Conservation (phyloP, 2,888 invertebrate species). For the Cataglyphis livida region DNA sequence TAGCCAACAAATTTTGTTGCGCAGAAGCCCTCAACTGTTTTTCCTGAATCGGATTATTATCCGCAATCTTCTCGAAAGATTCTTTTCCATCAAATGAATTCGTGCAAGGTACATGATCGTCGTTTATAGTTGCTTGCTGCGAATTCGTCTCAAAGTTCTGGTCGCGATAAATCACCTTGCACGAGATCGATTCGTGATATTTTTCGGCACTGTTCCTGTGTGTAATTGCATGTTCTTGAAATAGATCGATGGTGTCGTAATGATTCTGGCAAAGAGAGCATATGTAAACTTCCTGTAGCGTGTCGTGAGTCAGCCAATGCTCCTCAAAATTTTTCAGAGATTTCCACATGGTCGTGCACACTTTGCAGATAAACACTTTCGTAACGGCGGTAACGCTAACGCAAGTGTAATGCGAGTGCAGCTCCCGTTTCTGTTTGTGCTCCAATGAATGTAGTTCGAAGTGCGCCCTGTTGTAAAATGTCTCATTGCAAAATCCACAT, state of each 20-base stretch:
- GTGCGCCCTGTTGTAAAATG: constrained; percentile 47
- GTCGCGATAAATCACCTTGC: constrained; percentile 42
- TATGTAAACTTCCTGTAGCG: not conserved
- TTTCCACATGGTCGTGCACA: constrained; percentile 65
- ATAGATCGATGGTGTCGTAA: constrained; percentile 17
- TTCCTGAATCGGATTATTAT: not conserved
- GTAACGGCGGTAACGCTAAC: constrained; percentile 33
- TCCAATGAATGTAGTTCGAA: constrained; percentile 65
- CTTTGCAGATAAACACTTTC: constrained; percentile 70
- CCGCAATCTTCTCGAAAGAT: not conserved
- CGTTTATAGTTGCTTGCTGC: not conserved
- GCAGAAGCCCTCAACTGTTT: not conserved
- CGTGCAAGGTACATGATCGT: not conserved
- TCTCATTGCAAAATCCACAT: constrained; percentile 69
- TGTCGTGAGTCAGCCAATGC: constrained; percentile 70
- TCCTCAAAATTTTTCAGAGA: constrained; percentile 65
- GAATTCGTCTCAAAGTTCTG: not conserved
- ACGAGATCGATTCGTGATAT: not conserved
- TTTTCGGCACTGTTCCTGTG: constrained; percentile 26
- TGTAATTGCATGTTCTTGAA: constrained; percentile 23
- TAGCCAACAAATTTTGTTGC: not conserved
- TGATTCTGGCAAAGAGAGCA: constrained; percentile 49
- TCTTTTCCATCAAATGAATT: not conserved
- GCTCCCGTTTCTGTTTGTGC: constrained; percentile 16
- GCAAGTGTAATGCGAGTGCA: constrained; percentile 48